These are phyloP conservation scores for Cairina moschata DNA, from an alignment of 2,113 vertebrate genomes.

Conservation along the genomic window DNA sequence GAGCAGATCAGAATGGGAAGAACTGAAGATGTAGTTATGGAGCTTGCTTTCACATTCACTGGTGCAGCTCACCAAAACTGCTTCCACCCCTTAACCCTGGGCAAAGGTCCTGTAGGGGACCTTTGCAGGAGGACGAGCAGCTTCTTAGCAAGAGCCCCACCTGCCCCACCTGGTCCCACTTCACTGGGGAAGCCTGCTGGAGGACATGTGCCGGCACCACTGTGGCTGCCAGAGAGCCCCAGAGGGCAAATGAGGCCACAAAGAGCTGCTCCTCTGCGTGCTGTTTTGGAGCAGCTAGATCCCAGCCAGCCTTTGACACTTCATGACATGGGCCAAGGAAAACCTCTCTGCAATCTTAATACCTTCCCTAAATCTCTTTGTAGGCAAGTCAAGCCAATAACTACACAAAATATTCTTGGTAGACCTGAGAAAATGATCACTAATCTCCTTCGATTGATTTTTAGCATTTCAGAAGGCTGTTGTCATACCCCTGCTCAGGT, in stretches of 20 bases:
- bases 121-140: background rate
- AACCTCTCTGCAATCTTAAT: background rate
- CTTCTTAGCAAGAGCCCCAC: background rate
- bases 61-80: background rate
- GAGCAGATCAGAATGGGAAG: background rate
- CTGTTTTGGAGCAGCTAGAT: background rate
- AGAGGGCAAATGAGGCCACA: background rate
- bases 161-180: background rate
- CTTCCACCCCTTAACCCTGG: background rate
- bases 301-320: background rate
- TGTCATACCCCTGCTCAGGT: background rate
- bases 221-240: background rate
- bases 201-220: background rate
- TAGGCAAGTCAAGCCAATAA: constrained; percentile 3
- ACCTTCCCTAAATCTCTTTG: background rate
- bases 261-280: background rate
- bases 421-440: background rate
- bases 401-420: background rate
- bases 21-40: background rate
- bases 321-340: background rate
- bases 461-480: background rate
- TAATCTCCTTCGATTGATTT: background rate
- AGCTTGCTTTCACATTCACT: background rate
- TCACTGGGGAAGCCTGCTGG: rapidly evolving
- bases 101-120: background rate